Conservation (phyloP, 1,140 invertebrate genomes). For the Diabrotica undecimpunctata region DNA sequence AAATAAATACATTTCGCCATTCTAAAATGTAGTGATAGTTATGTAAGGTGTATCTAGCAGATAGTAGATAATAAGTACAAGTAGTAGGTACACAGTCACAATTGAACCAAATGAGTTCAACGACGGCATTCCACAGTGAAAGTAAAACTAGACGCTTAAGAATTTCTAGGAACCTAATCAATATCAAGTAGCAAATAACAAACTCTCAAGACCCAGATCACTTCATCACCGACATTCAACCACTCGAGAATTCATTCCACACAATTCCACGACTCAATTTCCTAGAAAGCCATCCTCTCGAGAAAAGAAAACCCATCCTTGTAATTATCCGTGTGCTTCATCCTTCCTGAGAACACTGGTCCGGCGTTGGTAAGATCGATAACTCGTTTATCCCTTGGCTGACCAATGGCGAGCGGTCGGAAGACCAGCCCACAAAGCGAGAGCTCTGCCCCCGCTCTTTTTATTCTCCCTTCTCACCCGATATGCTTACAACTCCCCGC, state of each 20-base stretch:
- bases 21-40: too few relatives aligned
- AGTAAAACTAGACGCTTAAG: too few relatives aligned
- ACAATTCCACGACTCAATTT: neutral
- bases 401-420: conserved; percentile 29
- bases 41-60: too few relatives aligned
- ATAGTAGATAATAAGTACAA: too few relatives aligned
- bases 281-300: neutral
- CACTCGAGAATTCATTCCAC: neutral
- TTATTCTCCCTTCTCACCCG: conserved; percentile 16
- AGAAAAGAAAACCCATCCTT: neutral
- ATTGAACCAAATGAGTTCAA: too few relatives aligned
- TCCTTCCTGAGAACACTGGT: neutral
- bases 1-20: too few relatives aligned
- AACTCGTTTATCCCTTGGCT: conserved; percentile 35
- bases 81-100: too few relatives aligned
- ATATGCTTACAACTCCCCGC: neutral
- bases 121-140: too few relatives aligned
- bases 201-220: neutral
- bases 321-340: neutral
- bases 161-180: neutral
- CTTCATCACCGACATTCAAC: neutral
- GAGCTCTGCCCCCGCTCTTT: conserved; percentile 8
- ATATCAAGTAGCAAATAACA: neutral
- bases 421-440: conserved; percentile 19
- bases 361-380: conserved; percentile 28